A percentile compares a stretch with the other conserved stretches of the same genome.
phyloP scores from a whole-genome alignment of 2,113 vertebrate genomes.

The Lonchura striata region DNA sequence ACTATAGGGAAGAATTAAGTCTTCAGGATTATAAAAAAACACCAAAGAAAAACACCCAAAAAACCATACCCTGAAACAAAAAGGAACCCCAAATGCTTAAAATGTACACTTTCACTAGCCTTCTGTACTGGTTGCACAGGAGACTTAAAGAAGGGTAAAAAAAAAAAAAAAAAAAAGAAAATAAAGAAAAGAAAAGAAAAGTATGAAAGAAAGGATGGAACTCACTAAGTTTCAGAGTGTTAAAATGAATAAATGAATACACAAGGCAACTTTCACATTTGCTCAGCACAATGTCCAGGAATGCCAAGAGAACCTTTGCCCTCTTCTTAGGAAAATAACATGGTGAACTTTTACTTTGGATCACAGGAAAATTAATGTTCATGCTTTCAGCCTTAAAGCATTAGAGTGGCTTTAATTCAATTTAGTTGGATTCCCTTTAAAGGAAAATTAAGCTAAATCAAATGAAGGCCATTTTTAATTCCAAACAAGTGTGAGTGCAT shows the following conservation, averaged over 20 bases:
- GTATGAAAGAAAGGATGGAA: neutral
- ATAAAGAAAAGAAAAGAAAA: neutral
- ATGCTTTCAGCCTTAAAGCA: neutral
- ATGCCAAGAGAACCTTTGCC: neutral
- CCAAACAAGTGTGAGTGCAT: neutral
- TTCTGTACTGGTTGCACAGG: neutral
- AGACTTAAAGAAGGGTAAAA: neutral
- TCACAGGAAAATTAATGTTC: neutral
- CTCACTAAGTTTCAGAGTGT: neutral
- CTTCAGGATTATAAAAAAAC: neutral
- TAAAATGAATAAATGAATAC: neutral
- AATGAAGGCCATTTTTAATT: slow-evolving; percentile 21
- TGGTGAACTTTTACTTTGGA: neutral
- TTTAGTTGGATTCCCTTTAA: slow-evolving; percentile 45
- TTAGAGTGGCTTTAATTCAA: slow-evolving; percentile 33
- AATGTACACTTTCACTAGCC: neutral
- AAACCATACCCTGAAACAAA: neutral
- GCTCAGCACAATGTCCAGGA: neutral
- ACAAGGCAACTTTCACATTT: neutral
- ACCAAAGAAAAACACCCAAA: no score
- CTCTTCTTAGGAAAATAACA: neutral
- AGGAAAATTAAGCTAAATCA: slow-evolving; percentile 16
- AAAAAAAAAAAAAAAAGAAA: neutral
- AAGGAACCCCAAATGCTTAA: fast-evolving
- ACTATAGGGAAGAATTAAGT: neutral